Base-by-base conservation (phyloP, 1,140 invertebrate species). In the Physella acuta region DNA sequence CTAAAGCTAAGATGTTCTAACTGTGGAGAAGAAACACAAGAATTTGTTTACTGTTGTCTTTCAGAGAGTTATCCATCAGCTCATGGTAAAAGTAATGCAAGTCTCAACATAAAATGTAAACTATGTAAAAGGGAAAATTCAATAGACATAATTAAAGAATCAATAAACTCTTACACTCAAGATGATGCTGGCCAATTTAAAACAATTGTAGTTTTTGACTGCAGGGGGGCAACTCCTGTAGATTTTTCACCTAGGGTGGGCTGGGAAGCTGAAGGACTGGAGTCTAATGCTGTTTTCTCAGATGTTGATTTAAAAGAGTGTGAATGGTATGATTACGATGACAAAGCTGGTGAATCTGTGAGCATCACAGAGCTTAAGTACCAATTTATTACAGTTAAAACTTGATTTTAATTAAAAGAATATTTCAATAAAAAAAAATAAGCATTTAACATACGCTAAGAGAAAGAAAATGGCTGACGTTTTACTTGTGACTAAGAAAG, bases 321-420 rank as follows among this genome's bases (percentile, higher is more conserved):
- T 2, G 63, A 95, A 84, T 97, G 94, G 94, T 92, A 89, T 3
- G 94, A 96, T 70, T 97, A 94, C 85, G 94, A 95, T 86, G 93
- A 95, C 75, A 94, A 93, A 79, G 90, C 89, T 37, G 88, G 90
- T 31, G 87, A 89, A 55, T 91, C 92, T 4, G 90, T 95, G 53
- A 90, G 91, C 0, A 88, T 96, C 70, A 92, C 92, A 78, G 91
- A 93, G 71, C 86, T 94, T 66, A 87, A 92, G 75, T 90, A 90
- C 72, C 88, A 89, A 75, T 94, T 94, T 87, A 82, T 85, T 17
- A 86, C 80, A 71, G 72, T 70, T 17, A 73, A 86, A 11, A n/a
- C n/a, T n/a, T n/a, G n/a, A n/a, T n/a, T n/a, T n/a, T n/a, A n/a
- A n/a, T n/a, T n/a, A n/a, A n/a, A n/a, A n/a, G n/a, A n/a, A n/a